A percentile compares a stretch with the other conserved stretches of the same genome.
These are phyloP conservation scores for Mus spicilegus DNA, from an alignment of 2,113 vertebrate genomes.

Conservation along the genomic window DNA sequence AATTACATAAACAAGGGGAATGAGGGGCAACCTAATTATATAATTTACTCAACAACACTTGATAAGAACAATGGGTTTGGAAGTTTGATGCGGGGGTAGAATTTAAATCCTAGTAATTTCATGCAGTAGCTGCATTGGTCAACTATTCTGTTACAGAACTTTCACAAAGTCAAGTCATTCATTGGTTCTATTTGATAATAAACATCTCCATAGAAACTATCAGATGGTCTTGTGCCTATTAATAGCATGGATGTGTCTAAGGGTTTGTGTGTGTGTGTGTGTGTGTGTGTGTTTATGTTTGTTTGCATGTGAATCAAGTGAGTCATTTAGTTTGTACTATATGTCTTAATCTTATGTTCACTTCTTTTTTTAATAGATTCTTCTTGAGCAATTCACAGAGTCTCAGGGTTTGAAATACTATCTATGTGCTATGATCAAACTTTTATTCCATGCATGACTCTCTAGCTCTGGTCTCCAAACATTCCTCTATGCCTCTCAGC, in stretches of 20 bases:
- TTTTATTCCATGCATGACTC: not conserved
- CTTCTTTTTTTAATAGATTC: conserved; percentile 9
- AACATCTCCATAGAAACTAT: not conserved
- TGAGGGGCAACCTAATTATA: not conserved
- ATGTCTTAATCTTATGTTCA: not conserved
- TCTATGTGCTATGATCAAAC: not conserved
- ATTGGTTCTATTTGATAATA: not conserved
- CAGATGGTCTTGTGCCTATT: not conserved
- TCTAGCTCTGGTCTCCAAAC: not conserved
- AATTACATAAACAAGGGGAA: conserved; percentile 55
- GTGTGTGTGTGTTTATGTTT: not conserved
- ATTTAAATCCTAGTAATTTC: conserved; percentile 30
- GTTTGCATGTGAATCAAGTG: not conserved
- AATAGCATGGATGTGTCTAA: not conserved
- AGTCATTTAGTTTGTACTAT: not conserved
- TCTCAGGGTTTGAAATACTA: conserved; percentile 1
- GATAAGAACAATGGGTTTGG: not conserved
- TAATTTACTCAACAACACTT: conserved; percentile 15
- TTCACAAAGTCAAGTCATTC: not conserved
- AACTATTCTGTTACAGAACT: not conserved
- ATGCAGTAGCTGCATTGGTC: not conserved
- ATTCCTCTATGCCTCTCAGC: not conserved
- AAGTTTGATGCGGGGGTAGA: not conserved
- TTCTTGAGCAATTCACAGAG: not conserved
- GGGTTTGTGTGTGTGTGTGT: not conserved